Base-by-base conservation (phyloP, 2,113 vertebrate genomes). In the zebrafish (Danio rerio) region DNA sequence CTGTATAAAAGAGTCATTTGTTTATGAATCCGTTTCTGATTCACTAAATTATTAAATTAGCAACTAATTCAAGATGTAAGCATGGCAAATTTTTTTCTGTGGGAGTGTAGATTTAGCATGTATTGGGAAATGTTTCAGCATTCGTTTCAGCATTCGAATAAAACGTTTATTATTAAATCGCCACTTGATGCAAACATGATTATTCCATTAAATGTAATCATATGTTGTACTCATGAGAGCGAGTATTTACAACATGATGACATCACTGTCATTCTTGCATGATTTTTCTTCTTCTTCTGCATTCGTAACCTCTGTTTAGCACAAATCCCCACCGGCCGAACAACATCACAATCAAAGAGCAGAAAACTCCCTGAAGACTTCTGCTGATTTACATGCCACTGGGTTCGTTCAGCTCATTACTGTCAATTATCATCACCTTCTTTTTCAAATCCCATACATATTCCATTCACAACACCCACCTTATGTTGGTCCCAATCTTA, bases 331-430 rank as follows among this genome's bases (percentile, higher is more conserved):
- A 4, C 63, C 42, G 40, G 12, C 20, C 72, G 4, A 11, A 74
- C 31, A 58, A 59, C 55, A 75, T 20, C 16, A 13, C n/a, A 10
- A 59, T 76, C 55, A 76, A 59, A 76, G 53, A 21, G 47, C 42
- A 16, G 12, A 31, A 40, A 62, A 21, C 49, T 45, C 52, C 53
- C 55, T 20, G 10, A 63, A 50, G 58, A 50, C 58, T 7, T 16
- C 0, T 13, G 45, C 31, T 77, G 74, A 77, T 63, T 21, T 77
- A 15, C 74, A 31, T 50, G 45, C 43, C 20, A 49, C 56, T 16
- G 58, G 45, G 58, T 45, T 2, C 5, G 45, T 77, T 77, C 45
- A 21, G 13, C 13, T 77, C 75, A 77, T 77, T 77, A 77, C 7
- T 21, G 20, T 77, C 58, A 63, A 62, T 77, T 63, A 50, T 21